These are phyloP conservation scores for Uloborus diversus DNA, from an alignment of 1,140 invertebrate species.

Conservation along the genomic window DNA sequence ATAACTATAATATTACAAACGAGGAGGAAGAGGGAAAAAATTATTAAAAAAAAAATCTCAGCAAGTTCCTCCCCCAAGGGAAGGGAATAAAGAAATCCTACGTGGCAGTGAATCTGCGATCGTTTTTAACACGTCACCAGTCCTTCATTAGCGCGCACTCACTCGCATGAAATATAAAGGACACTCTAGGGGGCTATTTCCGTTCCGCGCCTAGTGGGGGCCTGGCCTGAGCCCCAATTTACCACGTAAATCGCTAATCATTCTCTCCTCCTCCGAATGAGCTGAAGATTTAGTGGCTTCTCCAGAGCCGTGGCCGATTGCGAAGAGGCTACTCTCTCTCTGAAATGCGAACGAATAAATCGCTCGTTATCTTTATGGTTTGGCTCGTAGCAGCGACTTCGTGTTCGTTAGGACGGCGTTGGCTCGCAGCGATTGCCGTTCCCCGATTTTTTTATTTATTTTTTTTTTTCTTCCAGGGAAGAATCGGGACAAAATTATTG, in stretches of 20 bases:
- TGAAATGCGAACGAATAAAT: no score
- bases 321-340: background rate
- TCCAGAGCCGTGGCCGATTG: background rate
- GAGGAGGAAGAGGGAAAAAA: background rate
- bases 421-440: no score
- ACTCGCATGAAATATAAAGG: background rate
- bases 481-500: no score
- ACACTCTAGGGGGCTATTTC: conserved; percentile 1
- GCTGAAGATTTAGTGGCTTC: background rate
- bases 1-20: background rate
- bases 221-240: conserved; percentile 27
- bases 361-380: no score
- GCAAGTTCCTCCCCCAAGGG: background rate
- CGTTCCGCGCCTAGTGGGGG: conserved; percentile 20
- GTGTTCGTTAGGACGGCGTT: no score
- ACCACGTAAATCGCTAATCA: conserved; percentile 23
- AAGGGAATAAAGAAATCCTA: conserved; percentile 14
- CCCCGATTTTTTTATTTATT: no score
- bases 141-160: conserved; percentile 15
- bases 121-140: conserved; percentile 43
- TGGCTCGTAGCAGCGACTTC: no score
- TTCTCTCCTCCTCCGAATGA: background rate
- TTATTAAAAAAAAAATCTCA: background rate
- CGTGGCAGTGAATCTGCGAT: conserved; percentile 8
- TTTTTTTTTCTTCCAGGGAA: no score